phyloP scores from a whole-genome alignment of 37 sponge, comb jelly and placozoan genomes.

The Crambe crambe region DNA sequence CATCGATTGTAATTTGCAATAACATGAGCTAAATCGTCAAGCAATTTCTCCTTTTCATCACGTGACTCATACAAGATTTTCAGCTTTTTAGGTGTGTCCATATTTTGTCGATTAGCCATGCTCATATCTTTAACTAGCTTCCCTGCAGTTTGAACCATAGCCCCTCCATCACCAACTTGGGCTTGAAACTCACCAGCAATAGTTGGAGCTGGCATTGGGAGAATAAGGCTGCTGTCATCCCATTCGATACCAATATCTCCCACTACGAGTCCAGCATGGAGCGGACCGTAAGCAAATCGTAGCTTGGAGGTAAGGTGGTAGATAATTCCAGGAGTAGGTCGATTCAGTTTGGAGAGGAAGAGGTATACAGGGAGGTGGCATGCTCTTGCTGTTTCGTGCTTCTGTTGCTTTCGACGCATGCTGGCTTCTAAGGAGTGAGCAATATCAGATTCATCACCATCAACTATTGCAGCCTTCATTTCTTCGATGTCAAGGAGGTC shows the following conservation, averaged over 20 bases:
- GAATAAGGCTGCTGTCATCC: slow-evolving; percentile 2
- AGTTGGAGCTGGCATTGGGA: background rate
- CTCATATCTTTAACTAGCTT: background rate
- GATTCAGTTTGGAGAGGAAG: background rate
- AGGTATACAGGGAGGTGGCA: slow-evolving; percentile 4
- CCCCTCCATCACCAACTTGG: background rate
- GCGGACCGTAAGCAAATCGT: slow-evolving; percentile 6
- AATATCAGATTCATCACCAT: background rate
- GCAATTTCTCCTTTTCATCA: slow-evolving; percentile 9
- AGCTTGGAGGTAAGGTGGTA: background rate
- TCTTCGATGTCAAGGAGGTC: background rate
- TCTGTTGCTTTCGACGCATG: background rate
- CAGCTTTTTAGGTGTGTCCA: background rate
- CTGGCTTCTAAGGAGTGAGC: background rate
- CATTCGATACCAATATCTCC: slow-evolving; percentile 8
- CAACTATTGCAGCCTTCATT: background rate
- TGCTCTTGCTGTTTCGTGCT: background rate
- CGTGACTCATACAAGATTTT: background rate
- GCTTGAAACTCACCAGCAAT: background rate
- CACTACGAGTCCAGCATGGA: slow-evolving; percentile 9
- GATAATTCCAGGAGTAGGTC: background rate
- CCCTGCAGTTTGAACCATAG: background rate
- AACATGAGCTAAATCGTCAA: slow-evolving; percentile 6
- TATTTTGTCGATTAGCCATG: background rate
- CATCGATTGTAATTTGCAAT: slow-evolving; percentile 15